These are phyloP conservation scores for Clinocottus analis DNA, from an alignment of 2,113 vertebrate genomes.

Conservation along the genomic window DNA sequence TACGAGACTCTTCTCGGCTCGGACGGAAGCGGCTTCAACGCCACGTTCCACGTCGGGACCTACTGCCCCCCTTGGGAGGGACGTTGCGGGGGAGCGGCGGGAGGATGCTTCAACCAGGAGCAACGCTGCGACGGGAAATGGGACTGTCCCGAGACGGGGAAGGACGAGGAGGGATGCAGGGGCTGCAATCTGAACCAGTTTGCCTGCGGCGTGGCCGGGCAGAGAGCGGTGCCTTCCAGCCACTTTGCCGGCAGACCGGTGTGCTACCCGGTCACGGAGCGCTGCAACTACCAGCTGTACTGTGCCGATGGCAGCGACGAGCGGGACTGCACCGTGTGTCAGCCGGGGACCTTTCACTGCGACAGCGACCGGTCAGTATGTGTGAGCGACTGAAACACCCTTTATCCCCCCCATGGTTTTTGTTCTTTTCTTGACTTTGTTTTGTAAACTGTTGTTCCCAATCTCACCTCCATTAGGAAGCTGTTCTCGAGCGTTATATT, in stretches of 20 bases:
- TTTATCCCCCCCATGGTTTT: not conserved
- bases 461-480: not conserved
- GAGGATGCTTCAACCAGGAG: conserved; percentile 84
- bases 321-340: conserved; percentile 87
- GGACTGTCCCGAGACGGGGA: conserved; percentile 88
- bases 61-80: conserved; percentile 91
- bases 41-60: conserved; percentile 88
- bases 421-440: not conserved
- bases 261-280: conserved; percentile 86
- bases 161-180: conserved; percentile 87
- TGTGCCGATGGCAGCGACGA: conserved; percentile 90
- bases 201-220: conserved; percentile 81
- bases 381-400: not conserved
- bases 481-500: not conserved
- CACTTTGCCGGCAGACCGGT: conserved; percentile 63
- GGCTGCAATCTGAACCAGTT: conserved; percentile 83
- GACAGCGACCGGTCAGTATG: conserved; percentile 84
- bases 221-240: conserved; percentile 40
- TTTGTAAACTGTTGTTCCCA: not conserved
- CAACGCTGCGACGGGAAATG: conserved; percentile 88
- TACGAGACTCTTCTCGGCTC: conserved; percentile 79
- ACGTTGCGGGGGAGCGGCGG: conserved; percentile 84
- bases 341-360: conserved; percentile 90
- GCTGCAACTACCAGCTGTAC: conserved; percentile 93
- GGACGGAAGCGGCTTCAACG: conserved; percentile 86